phyloP scores from a whole-genome alignment of 2,797 vertebrate genomes.

The Morelia viridis region DNA sequence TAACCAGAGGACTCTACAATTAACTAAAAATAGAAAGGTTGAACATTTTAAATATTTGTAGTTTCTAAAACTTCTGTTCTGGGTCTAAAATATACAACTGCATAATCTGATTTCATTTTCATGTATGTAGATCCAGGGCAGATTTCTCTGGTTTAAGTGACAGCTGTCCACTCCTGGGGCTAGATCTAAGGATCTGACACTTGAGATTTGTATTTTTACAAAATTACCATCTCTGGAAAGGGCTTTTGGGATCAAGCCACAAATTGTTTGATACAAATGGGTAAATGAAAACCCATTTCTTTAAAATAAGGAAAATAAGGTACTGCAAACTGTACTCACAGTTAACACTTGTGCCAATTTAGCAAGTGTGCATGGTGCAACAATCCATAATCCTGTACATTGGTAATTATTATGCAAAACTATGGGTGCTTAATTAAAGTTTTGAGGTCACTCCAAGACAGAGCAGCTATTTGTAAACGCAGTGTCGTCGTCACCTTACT shows the following conservation, averaged over 20 bases:
- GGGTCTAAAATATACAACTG: background rate
- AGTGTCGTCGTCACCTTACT: background rate
- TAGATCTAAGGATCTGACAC: background rate
- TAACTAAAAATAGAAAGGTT: constrained; percentile 48
- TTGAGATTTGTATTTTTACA: background rate
- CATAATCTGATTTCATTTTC: background rate
- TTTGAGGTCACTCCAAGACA: background rate
- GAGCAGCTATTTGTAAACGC: constrained; percentile 35
- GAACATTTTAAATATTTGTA: constrained; percentile 34
- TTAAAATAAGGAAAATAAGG: background rate
- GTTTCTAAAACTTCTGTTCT: constrained; percentile 10
- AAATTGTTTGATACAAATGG: background rate
- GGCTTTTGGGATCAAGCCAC: background rate
- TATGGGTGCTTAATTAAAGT: background rate
- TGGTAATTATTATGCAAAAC: constrained; percentile 53
- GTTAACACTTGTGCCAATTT: constrained; percentile 9
- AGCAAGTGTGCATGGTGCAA: constrained; percentile 19
- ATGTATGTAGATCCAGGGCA: background rate
- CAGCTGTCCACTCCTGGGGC: background rate
- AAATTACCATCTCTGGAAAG: background rate
- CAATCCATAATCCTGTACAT: constrained; percentile 30
- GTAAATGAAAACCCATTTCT: background rate
- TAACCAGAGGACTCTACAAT: constrained; percentile 68
- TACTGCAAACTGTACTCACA: background rate
- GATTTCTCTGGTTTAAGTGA: background rate